Conservation (phyloP, 2,797 vertebrate genomes). For the Scolopax bukidnonensis region DNA sequence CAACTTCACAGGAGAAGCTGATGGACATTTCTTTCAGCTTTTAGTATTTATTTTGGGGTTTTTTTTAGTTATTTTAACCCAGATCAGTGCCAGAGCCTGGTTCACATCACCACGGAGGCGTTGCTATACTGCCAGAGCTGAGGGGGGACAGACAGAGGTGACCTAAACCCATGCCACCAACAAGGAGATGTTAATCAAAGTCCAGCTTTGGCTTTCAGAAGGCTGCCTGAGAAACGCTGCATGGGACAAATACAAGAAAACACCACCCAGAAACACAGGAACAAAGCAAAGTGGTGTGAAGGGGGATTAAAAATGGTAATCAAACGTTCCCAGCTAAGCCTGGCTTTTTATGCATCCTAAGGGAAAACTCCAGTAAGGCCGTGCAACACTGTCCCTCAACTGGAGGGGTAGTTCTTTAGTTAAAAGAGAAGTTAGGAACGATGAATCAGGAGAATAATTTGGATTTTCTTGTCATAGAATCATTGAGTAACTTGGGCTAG, state of each 20-base stretch:
- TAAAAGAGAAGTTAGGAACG: neutral
- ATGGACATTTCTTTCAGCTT: neutral
- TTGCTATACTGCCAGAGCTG: neutral
- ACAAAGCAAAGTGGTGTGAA: neutral
- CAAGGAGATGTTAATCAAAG: neutral
- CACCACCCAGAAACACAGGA: neutral
- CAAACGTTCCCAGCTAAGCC: neutral
- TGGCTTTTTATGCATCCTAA: accelerated
- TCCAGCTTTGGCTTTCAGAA: neutral
- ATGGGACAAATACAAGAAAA: neutral
- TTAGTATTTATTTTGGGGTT: neutral
- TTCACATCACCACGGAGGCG: neutral
- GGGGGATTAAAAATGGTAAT: neutral
- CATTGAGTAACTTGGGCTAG: neutral
- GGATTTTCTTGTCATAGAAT: neutral
- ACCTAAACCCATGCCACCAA: neutral
- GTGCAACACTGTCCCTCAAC: neutral
- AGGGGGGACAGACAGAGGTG: neutral
- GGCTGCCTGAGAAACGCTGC: neutral
- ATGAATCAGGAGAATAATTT: neutral
- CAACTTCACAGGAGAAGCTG: neutral
- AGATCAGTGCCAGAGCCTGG: neutral
- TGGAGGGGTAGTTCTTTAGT: neutral
- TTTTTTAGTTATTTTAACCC: neutral
- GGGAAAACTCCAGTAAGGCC: neutral